phyloP scores from a whole-genome alignment of 2,797 vertebrate genomes.

The Cryptoprocta ferox region DNA sequence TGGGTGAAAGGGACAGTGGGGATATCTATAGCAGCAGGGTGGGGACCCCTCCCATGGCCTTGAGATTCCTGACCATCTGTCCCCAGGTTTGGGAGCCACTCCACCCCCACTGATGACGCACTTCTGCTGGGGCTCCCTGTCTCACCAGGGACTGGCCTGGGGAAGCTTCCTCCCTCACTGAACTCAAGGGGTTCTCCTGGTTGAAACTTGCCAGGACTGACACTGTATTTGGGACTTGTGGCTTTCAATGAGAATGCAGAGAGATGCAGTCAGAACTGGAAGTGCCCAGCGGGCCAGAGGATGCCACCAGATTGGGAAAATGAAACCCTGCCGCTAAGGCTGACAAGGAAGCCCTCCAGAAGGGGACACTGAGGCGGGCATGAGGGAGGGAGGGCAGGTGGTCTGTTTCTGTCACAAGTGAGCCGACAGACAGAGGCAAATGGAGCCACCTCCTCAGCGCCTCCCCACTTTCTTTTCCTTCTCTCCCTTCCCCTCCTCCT shows the following conservation, averaged over 20 bases:
- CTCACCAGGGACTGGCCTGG: background rate
- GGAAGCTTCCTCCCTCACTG: background rate
- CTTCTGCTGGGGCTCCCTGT: background rate
- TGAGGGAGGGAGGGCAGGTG: background rate
- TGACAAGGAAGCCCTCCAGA: background rate
- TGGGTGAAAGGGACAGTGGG: background rate
- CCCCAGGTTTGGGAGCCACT: background rate
- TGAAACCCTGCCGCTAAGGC: background rate
- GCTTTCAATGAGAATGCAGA: background rate
- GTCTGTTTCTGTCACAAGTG: accelerated
- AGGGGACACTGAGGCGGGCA: background rate
- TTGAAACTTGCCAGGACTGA: background rate
- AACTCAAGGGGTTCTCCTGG: background rate
- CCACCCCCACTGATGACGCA: background rate
- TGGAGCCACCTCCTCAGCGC: accelerated
- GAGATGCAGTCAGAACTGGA: background rate
- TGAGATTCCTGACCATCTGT: background rate
- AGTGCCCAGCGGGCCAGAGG: background rate
- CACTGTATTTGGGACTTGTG: background rate
- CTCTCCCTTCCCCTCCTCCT: background rate
- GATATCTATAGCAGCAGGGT: no score
- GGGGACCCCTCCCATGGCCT: background rate
- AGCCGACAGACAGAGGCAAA: background rate
- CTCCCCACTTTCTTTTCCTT: accelerated
- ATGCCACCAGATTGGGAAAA: background rate